phyloP scores from a whole-genome alignment of 2,113 vertebrate genomes.

The Tenebrosternarchus preto region DNA sequence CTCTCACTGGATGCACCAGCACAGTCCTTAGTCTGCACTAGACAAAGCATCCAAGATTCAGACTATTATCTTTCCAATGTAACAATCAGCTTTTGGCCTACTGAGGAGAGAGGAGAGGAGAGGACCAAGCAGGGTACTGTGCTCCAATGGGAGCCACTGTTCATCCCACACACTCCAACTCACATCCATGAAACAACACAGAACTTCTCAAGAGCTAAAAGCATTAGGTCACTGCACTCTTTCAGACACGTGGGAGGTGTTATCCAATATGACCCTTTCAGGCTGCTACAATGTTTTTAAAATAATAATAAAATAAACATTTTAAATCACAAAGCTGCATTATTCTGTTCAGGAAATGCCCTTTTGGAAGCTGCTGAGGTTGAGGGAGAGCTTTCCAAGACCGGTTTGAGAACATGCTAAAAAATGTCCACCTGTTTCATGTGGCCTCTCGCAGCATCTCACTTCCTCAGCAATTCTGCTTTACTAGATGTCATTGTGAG shows the following conservation, averaged over 20 bases:
- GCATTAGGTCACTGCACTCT: slow-evolving; percentile 1
- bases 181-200: slow-evolving; percentile 4
- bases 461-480: neutral
- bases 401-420: neutral
- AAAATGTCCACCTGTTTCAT: neutral
- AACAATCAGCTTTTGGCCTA: slow-evolving; percentile 67
- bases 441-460: neutral
- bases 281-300: no score
- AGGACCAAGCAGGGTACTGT: neutral
- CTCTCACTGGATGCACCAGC: neutral
- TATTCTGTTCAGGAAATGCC: neutral
- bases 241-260: slow-evolving; percentile 3
- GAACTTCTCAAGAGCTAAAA: slow-evolving; percentile 32
- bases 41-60: neutral
- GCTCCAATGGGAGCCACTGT: neutral
- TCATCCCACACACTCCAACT: neutral
- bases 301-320: neutral
- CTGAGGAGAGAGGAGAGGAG: neutral
- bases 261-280: neutral
- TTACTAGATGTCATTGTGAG: neutral
- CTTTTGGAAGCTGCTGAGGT: neutral
- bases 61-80: slow-evolving; percentile 18
- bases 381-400: no score
- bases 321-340: neutral
- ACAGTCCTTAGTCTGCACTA: neutral